Percentiles rank a stretch among this genome's conserved stretches.
phyloP scores from a whole-genome alignment of 2,797 vertebrate genomes.

The Anomalospiza imberbis region DNA sequence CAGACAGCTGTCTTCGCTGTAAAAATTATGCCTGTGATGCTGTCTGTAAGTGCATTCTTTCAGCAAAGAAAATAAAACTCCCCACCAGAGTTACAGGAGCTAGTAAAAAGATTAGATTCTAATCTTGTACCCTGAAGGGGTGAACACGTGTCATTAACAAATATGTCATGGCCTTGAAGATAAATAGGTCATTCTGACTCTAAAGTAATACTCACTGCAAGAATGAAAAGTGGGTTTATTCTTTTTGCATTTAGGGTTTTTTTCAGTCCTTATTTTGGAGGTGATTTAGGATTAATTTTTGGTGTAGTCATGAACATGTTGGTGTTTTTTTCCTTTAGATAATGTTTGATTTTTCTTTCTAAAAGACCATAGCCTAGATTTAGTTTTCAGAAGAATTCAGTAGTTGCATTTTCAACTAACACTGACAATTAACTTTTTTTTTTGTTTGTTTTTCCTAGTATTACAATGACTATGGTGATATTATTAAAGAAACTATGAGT shows the following conservation, averaged over 20 bases:
- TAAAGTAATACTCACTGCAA: background rate
- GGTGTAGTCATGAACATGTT: background rate
- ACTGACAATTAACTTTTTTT: background rate
- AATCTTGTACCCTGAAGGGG: background rate
- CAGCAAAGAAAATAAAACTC: background rate
- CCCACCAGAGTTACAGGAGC: background rate
- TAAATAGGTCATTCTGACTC: constrained; percentile 31
- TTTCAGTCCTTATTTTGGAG: background rate
- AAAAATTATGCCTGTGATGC: background rate
- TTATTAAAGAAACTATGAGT: constrained; percentile 99
- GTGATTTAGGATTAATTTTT: background rate
- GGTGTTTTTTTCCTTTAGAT: background rate
- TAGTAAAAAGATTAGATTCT: background rate
- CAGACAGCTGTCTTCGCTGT: background rate
- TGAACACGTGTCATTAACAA: background rate
- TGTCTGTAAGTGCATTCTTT: background rate
- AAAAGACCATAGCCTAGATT: background rate
- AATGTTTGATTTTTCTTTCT: background rate
- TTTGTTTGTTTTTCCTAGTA: constrained; percentile 77
- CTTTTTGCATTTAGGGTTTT: background rate
- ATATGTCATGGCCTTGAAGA: constrained; percentile 14
- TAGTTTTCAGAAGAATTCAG: background rate
- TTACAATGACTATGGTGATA: constrained; percentile 99
- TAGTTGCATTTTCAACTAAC: background rate
- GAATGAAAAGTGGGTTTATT: background rate